Conservation (phyloP, 2,113 vertebrate species). For the Anarhynchus alexandrinus region DNA sequence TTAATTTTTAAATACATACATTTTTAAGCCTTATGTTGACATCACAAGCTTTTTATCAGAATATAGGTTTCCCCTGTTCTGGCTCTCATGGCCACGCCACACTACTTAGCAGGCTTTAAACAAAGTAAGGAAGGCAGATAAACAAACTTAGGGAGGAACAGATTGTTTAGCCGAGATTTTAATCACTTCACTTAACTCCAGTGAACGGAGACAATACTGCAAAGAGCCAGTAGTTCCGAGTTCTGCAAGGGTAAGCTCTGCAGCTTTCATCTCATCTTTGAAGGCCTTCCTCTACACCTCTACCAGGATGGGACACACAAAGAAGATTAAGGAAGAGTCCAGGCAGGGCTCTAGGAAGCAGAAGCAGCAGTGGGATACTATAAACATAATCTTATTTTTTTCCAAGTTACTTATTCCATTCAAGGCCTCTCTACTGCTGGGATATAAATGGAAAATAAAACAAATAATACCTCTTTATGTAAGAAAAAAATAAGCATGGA, state of each 20-base stretch:
- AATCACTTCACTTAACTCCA: not conserved
- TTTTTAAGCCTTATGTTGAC: not conserved
- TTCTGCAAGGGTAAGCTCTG: not conserved
- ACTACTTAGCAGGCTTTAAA: not conserved
- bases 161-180: not conserved
- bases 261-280: not conserved
- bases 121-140: not conserved
- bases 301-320: not conserved
- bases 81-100: not conserved
- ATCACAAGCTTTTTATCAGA: not conserved
- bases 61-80: not conserved
- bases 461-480: not conserved
- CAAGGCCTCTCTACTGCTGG: not conserved
- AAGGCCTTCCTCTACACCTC: not conserved
- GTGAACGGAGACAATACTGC: not conserved
- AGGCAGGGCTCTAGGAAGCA: not conserved
- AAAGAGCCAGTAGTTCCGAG: not conserved
- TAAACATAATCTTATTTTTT: not conserved
- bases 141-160: not conserved
- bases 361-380: not conserved
- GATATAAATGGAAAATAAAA: not conserved
- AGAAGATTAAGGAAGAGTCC: not conserved
- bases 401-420: not conserved
- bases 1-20: not conserved
- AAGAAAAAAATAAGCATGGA: not conserved